These are phyloP conservation scores for Formica exsecta DNA, from an alignment of 1,140 invertebrate species.

Conservation along the genomic window DNA sequence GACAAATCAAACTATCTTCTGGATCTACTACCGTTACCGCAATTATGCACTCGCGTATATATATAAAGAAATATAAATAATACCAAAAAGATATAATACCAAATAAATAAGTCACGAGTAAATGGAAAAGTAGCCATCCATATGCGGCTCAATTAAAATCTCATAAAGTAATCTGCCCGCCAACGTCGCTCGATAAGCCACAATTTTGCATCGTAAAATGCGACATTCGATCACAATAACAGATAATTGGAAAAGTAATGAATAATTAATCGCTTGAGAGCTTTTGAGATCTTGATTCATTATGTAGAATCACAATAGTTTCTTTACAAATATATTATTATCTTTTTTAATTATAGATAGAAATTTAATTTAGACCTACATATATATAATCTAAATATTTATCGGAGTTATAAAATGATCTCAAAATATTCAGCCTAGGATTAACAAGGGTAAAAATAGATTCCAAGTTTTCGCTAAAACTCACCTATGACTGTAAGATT, in stretches of 20 bases:
- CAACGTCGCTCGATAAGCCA: slow-evolving; percentile 31
- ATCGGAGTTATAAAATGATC: not conserved
- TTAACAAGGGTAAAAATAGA: not conserved
- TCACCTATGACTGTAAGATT: slow-evolving; percentile 92
- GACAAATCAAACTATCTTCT: slow-evolving; percentile 36
- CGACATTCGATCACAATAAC: slow-evolving; percentile 8
- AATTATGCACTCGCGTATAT: slow-evolving; percentile 30
- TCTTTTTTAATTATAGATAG: too few species aligned
- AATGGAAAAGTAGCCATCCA: slow-evolving; percentile 5
- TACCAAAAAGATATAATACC: not conserved
- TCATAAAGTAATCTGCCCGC: slow-evolving; percentile 32
- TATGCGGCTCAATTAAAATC: slow-evolving; percentile 55
- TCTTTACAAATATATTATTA: not conserved
- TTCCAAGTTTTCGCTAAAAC: slow-evolving; percentile 68
- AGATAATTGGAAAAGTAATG: slow-evolving; percentile 37
- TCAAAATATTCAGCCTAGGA: not conserved
- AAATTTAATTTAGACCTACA: not conserved
- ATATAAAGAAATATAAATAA: too few species aligned
- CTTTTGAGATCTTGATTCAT: not conserved
- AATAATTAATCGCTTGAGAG: slow-evolving; percentile 3
- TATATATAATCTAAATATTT: not conserved
- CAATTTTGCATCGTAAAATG: slow-evolving; percentile 21
- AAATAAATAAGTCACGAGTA: slow-evolving; percentile 51
- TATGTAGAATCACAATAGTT: too few species aligned
- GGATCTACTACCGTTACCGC: slow-evolving; percentile 30